Base-by-base conservation (phyloP, 2,888 invertebrate genomes). In the Dicyrtoma fusca region DNA sequence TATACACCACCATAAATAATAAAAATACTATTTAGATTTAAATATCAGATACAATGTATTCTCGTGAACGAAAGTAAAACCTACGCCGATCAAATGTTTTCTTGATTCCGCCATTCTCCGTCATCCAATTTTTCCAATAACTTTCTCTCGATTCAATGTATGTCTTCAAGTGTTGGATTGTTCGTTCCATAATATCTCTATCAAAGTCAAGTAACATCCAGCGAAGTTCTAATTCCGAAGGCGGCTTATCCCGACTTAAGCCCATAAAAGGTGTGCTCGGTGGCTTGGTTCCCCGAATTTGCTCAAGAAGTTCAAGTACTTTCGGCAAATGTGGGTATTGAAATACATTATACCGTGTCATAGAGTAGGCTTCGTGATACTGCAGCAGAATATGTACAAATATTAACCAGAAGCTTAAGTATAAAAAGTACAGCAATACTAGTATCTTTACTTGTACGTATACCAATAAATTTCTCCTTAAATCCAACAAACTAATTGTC, bases 281-380 rank as follows among this genome's bases (percentile, higher is more conserved):
- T n/a, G n/a, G n/a, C 10, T 23, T 17, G 2, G 26, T 5, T 10
- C 47, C 17, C 26, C 55, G 10, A 5, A 80, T 71, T 57, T 64
- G 66, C 10, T 53, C 55, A n/a, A 80, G 55, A 0, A 80, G 69
- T 19, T 66, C 65, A 1, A 75, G 14, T 8, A 79, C 68, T 42
- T 79, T 77, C 17, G 73, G 71, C 61, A 80, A 69, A 73, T 80
- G 80, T 14, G 73, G 74, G 63, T 77, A 78, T 45, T 80, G 78
- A 57, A 75, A 75, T 11, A 79, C 76, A 66, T 80, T 80, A 74
- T 79, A 78, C 4, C 79, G 72, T 0, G 75, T 78, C 77, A 79
- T 79, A 2, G 79, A 68, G 53, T 80, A 80, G 0, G 75, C 73
- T 51, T 79, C 76, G 55, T 80, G 80, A 61, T 80, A 80, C 80